Conservation (phyloP, 1,140 invertebrate species). For the Amyelois transitella region DNA sequence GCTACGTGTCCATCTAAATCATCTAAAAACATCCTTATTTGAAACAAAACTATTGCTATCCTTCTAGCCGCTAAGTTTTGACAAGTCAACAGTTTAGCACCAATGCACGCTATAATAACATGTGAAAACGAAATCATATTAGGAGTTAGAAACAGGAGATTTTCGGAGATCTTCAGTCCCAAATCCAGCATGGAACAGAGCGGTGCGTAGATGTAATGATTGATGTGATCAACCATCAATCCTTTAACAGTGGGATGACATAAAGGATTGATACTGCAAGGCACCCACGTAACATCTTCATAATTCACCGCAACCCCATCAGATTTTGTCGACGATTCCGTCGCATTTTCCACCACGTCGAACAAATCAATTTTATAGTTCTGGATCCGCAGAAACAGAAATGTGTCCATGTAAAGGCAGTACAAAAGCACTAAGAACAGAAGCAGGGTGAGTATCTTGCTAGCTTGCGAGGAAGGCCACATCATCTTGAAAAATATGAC, state of each 20-base stretch:
- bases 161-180: constrained; percentile 77
- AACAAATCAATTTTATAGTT: constrained; percentile 51
- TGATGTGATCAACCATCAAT: constrained; percentile 83
- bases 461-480: constrained; percentile 67
- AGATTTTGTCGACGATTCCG: constrained; percentile 36
- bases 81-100: constrained; percentile 81
- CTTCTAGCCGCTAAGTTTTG: constrained; percentile 80
- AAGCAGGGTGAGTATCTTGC: constrained; percentile 54
- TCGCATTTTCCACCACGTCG: constrained; percentile 27
- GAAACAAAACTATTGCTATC: constrained; percentile 82
- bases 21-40: constrained; percentile 85
- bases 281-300: constrained; percentile 76
- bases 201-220: constrained; percentile 85
- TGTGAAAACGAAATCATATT: constrained; percentile 86
- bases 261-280: constrained; percentile 81
- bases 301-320: constrained; percentile 46
- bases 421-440: constrained; percentile 44
- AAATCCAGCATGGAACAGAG: constrained; percentile 79
- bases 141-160: constrained; percentile 80
- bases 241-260: constrained; percentile 85
- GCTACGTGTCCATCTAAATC: constrained; percentile 88
- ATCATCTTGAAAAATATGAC: constrained; percentile 48
- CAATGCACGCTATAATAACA: constrained; percentile 80
- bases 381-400: constrained; percentile 53
- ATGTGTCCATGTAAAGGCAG: constrained; percentile 60